Base-by-base conservation (phyloP, 2,888 invertebrate genomes). In the Rhagonycha fulva region DNA sequence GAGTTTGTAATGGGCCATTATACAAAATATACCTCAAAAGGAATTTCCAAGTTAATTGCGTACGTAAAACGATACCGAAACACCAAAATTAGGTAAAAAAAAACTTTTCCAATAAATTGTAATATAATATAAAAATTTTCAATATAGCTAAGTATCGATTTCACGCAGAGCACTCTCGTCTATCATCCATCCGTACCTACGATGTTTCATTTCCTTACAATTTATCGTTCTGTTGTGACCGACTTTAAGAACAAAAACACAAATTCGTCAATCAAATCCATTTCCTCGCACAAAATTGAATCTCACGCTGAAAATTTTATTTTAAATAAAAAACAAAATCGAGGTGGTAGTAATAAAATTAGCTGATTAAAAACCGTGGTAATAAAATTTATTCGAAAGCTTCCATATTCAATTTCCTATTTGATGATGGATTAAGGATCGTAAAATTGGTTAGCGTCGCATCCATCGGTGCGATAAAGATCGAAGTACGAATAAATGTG, bases 1-100 rank as follows among this genome's bases (percentile, higher is more conserved):
- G 26, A 66, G 63, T 66, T 66, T 4, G 26, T 66, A 66, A 66
- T 66, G 63, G 63, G n/a, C 63, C 63, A 66, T 66, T 66, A 66
- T 66, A 66, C n/a, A 66, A 66, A 26, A 66, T 66, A 24, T 66
- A 66, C 63, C 26, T 26, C 26, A 24, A 26, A 26, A 23, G 63
- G 24, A 66, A 26, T 66, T 47, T 47, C n/a, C 7, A 66, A 23
- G 63, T 66, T 66, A 66, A 66, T 66, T 66, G 19, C 12, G 26
- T 23, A 23, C 63, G 26, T 24, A 66, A 23, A 66, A 66, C 63
- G 19, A 66, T 23, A 66, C 24, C 63, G 63, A 63, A 63, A 24
- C 14, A 14, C 26, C 23, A 9, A 66, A 66, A 66, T 66, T 66
- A 14, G 24, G 26, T 66, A 24, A n/a, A 24, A 24, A 47, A n/a